phyloP scores from a whole-genome alignment of 2,797 vertebrate species.

The Furcifer pardalis region DNA sequence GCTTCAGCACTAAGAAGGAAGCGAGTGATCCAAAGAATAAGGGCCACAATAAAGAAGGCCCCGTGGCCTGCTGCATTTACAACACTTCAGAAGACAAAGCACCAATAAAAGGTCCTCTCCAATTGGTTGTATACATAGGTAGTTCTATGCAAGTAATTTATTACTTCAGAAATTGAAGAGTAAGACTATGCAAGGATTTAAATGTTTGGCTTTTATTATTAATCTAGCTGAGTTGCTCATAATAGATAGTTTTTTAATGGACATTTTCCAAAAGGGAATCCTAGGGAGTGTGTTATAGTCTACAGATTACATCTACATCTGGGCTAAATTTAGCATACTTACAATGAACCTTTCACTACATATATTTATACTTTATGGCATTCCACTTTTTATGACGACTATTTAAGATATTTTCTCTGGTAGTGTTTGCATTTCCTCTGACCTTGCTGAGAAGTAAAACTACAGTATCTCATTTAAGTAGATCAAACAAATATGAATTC shows the following conservation, averaged over 20 bases:
- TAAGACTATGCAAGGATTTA: neutral
- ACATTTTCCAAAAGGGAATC: neutral
- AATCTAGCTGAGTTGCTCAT: neutral
- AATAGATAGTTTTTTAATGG: too few relatives aligned
- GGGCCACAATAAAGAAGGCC: too few relatives aligned
- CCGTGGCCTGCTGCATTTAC: too few relatives aligned
- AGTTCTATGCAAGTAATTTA: neutral
- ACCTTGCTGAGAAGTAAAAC: too few relatives aligned
- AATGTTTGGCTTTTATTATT: neutral
- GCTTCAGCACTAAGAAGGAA: neutral
- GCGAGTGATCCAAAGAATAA: neutral
- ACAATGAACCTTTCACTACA: too few relatives aligned
- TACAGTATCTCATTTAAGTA: too few relatives aligned
- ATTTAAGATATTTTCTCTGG: too few relatives aligned
- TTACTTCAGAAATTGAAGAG: neutral
- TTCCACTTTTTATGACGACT: too few relatives aligned
- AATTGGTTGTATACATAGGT: neutral
- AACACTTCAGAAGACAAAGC: neutral
- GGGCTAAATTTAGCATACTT: too few relatives aligned
- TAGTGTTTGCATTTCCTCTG: too few relatives aligned
- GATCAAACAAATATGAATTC: too few relatives aligned
- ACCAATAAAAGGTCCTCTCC: neutral
- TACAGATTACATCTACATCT: neutral
- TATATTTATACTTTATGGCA: too few relatives aligned
- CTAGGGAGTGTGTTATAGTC: neutral